Conservation (phyloP, 2,888 invertebrate species). For the Drosophila borborema region DNA sequence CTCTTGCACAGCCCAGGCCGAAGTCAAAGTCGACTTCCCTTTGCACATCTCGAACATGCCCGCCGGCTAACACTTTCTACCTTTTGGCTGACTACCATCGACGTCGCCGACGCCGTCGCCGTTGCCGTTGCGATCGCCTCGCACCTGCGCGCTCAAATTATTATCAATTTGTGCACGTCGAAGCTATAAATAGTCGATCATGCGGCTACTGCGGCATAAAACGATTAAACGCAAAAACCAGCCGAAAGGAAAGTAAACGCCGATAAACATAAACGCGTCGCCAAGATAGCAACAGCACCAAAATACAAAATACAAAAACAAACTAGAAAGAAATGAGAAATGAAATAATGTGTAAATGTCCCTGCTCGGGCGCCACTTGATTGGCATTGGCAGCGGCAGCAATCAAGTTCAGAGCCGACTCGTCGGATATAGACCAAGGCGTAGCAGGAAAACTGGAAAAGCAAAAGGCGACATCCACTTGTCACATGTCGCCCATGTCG, state of each 20-base stretch:
- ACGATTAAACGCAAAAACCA: slow-evolving; percentile 34
- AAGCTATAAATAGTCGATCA: slow-evolving; percentile 67
- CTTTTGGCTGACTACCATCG: slow-evolving; percentile 22
- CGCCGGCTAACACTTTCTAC: slow-evolving; percentile 65
- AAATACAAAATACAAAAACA: neutral
- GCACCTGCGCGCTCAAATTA: slow-evolving; percentile 59
- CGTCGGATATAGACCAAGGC: slow-evolving; percentile 33
- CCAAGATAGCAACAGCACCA: slow-evolving; percentile 8
- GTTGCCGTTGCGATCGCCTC: slow-evolving; percentile 22
- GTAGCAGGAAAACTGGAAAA: slow-evolving; percentile 33
- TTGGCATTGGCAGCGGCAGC: slow-evolving; percentile 18
- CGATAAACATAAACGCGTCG: slow-evolving; percentile 5
- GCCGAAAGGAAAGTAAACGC: slow-evolving; percentile 33
- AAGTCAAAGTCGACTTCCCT: slow-evolving; percentile 11
- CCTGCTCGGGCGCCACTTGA: slow-evolving; percentile 34
- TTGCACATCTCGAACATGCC: slow-evolving; percentile 4
- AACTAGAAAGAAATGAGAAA: slow-evolving; percentile 2
- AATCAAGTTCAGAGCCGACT: slow-evolving; percentile 41
- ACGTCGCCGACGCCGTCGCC: neutral
- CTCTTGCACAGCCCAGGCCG: neutral
- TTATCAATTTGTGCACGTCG: slow-evolving; percentile 76
- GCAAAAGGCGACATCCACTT: slow-evolving; percentile 21
- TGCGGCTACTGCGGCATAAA: slow-evolving; percentile 43
- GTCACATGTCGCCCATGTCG: slow-evolving; percentile 4
- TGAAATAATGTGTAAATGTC: slow-evolving; percentile 19